A percentile compares a stretch with the other conserved stretches of the same genome.
These are phyloP conservation scores for Atherinomorus stipes DNA, from an alignment of 2,113 vertebrate genomes.

Conservation along the genomic window DNA sequence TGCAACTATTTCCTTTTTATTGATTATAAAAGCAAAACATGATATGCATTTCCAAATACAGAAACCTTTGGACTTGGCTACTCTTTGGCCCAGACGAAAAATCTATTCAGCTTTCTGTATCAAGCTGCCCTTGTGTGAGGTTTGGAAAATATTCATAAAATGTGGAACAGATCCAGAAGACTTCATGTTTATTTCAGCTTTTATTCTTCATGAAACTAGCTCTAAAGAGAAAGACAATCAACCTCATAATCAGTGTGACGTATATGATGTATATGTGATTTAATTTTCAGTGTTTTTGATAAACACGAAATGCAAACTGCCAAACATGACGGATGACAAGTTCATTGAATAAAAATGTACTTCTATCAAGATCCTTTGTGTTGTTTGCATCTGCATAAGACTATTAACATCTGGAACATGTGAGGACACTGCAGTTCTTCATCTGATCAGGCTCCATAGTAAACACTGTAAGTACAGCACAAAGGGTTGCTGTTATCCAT, in stretches of 20 bases:
- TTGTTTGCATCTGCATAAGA: constrained; percentile 7
- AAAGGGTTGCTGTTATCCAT: constrained; percentile 7
- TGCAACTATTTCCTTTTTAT: background rate
- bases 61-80: background rate
- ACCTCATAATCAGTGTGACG: background rate
- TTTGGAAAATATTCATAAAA: background rate
- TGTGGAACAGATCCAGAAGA: background rate
- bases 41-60: too few species aligned
- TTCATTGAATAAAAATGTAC: constrained; percentile 30
- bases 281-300: background rate
- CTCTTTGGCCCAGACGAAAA: background rate
- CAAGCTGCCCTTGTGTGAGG: background rate
- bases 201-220: background rate
- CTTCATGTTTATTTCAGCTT: background rate
- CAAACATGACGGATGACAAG: background rate
- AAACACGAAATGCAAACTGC: background rate
- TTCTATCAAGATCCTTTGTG: constrained; percentile 4
- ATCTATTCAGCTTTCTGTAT: background rate
- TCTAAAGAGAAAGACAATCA: background rate
- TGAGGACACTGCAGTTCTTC: constrained; percentile 14
- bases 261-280: background rate
- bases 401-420: background rate
- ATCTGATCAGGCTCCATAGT: background rate
- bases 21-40: background rate
- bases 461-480: constrained; percentile 1